Base-by-base conservation (phyloP, 1,140 invertebrate species). In the Brachionus sp. region DNA sequence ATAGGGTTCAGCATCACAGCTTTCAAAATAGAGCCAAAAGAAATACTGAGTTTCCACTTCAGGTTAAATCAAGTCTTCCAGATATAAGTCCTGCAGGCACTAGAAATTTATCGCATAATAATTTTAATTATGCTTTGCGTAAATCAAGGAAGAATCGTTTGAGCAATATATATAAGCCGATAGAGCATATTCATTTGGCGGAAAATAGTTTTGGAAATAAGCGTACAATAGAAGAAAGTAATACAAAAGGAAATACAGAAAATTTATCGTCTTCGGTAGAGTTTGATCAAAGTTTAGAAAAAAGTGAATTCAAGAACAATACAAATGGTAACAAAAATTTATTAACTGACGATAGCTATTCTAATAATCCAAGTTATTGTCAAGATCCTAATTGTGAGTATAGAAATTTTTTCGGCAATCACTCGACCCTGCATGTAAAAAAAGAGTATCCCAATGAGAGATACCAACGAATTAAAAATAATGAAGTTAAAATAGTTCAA, bases 361-460 rank as follows among this genome's bases (percentile, higher is more conserved):
- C 50, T 57, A 57, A 57, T 57, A 57, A 57, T 25, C n/a, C 35
- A 23, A 19, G 37, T 9, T 75, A 46, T 46, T 75, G 70, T 46
- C 70, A 75, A 75, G 70, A 75, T 75, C 70, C 70, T 12, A 46
- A 46, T 46, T 75, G 70, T 46, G 70, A 75, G 16, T 75, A 25
- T 19, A 75, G 44, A 29, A 46, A 44, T 46, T 13, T 75, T 19
- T 46, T 46, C n/a, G 42, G 13, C 12, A 75, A 46, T 46, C 39
- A 75, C 25, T 75, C 42, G 42, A 5, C 19, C 7, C 19, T 75
- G 44, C 70, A 75, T 46, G 13, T 44, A 44, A 75, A 75, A 75
- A 75, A 75, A 12, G 70, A 75, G 44, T 75, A 25, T 75, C 70
- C 70, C 6, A 75, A 75, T 9, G 70, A 75, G 23, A 44, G 70